phyloP scores from a whole-genome alignment of 2,113 vertebrate species.

The Ictidomys tridecemlineatus region DNA sequence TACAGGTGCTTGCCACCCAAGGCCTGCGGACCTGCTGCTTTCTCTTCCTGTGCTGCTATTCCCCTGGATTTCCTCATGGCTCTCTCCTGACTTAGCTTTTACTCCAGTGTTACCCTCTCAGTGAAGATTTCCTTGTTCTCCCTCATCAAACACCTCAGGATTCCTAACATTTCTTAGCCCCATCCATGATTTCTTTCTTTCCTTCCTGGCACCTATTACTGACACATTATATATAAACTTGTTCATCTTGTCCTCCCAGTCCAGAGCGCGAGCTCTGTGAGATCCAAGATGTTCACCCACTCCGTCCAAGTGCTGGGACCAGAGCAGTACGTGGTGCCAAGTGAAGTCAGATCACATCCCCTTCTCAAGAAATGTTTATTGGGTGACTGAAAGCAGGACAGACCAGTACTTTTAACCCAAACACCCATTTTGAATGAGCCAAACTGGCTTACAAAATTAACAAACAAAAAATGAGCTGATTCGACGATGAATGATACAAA shows the following conservation, averaged over 20 bases:
- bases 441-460: conserved; percentile 40
- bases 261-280: not conserved
- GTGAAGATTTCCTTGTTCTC: not conserved
- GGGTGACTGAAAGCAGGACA: not conserved
- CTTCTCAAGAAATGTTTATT: not conserved
- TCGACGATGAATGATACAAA: not conserved
- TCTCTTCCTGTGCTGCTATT: not conserved
- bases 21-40: not conserved
- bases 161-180: not conserved
- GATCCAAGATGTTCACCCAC: not conserved
- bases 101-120: not conserved
- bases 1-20: not conserved
- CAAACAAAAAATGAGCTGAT: not conserved
- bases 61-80: not conserved
- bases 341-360: too few relatives aligned
- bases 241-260: not conserved
- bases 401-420: not conserved
- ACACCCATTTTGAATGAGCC: not conserved
- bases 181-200: not conserved
- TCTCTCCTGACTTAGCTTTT: not conserved
- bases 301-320: not conserved
- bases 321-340: not conserved
- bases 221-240: not conserved
- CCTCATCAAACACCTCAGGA: not conserved
- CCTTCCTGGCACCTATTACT: not conserved